These are phyloP conservation scores for Lasioglossum lativentre DNA, from an alignment of 2,888 invertebrate genomes.

Conservation along the genomic window DNA sequence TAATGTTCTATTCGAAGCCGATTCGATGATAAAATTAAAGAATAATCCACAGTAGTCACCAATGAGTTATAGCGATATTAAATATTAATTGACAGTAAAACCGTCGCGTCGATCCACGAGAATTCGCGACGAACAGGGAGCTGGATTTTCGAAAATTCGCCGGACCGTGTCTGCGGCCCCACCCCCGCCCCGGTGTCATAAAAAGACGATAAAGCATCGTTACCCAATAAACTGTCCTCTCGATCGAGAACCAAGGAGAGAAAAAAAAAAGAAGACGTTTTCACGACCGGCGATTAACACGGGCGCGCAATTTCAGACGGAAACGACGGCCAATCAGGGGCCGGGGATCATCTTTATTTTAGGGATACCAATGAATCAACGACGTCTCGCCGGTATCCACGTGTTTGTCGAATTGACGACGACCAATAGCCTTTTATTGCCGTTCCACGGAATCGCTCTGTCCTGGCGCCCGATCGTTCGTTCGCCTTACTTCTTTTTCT, in stretches of 20 bases:
- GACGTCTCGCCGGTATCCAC: slow-evolving; percentile 50
- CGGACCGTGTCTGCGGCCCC: not conserved
- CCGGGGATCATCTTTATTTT: slow-evolving; percentile 80
- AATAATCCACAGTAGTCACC: not conserved
- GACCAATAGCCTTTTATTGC: slow-evolving; percentile 73
- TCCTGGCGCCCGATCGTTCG: not conserved
- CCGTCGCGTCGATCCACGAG: not conserved
- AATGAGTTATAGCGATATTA: not conserved
- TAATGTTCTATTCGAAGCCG: not conserved
- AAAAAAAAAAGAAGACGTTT: not conserved
- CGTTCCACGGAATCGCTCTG: slow-evolving; percentile 37
- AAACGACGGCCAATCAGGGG: slow-evolving; percentile 70
- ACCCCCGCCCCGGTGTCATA: not conserved
- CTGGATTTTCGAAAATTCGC: not conserved
- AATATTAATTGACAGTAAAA: not conserved
- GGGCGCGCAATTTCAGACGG: slow-evolving; percentile 66
- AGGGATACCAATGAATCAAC: slow-evolving; percentile 76
- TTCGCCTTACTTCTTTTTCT: not conserved
- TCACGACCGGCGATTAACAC: slow-evolving; percentile 58
- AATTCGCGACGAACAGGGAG: not conserved
- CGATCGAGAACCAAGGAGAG: not conserved
- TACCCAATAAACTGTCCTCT: slow-evolving; percentile 43
- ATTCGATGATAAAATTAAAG: not conserved
- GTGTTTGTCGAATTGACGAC: slow-evolving; percentile 71
- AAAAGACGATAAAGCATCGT: slow-evolving; percentile 13